Evolutionary conservation across 2,888 invertebrate genomes (phyloP), one percentile per base, ranked within the genome.

Genomic region (Desoria tigrina): DNA sequence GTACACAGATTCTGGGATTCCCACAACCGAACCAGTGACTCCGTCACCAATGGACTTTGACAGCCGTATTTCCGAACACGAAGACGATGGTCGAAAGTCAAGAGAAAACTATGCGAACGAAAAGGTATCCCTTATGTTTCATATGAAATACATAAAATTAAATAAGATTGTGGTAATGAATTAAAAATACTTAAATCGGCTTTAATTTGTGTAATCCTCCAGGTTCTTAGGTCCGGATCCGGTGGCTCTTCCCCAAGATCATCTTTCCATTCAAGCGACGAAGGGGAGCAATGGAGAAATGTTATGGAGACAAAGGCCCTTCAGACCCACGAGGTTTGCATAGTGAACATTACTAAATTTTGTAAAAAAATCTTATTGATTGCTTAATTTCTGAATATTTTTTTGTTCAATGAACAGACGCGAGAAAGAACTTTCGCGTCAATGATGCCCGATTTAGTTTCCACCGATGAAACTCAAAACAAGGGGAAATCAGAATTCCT

Each of bases 21-120:
- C 76, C n/a, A 69, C 74, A 9, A 67, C 68, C 4, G 73, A 72
- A 39, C 73, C 68, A 16, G 68, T 73, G 14, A 76, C 76, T 6
- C 76, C 76, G 16, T 74, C 76, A 27, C 76, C 76, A 24, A 65
- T 76, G 57, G 71, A 73, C 66, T 51, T 68, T 26, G 75, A 75
- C 53, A 57, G 66, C 45, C 70, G 65, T 58, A 64, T 72, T 56
- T 64, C 59, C 28, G 72, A 72, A 32, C 69, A 69, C 32, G 72
- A 72, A 27, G 61, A 68, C 49, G 63, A 64, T 57, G 53, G 61
- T 58, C 63, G 61, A 16, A 42, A 39, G 7, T 32, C 18, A 9
- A 7, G 23, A 7, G 21, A 45, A 45, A 21, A 21, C 16, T 45
- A n/a, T 18, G n/a, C 18, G 23, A 49, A 16, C n/a, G 57, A 65